Evolutionary conservation across 2,888 invertebrate genomes (phyloP).

Genomic region (Dysmachus trigonus): DNA sequence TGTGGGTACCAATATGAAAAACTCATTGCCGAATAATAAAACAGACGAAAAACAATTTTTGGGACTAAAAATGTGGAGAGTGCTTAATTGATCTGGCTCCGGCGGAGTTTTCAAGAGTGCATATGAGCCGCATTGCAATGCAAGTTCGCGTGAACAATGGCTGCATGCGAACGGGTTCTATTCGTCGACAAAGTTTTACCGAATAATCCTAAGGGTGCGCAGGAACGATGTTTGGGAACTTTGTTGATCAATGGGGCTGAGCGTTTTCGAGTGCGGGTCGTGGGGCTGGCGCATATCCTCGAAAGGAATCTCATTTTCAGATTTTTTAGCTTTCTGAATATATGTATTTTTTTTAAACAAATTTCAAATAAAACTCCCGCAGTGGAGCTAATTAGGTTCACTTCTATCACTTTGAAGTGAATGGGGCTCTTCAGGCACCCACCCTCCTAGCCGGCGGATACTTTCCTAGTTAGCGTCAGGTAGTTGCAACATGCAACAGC

Average conservation of each 20-base stretch:
- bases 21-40: neutral
- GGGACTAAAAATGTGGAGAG: neutral
- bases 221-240: neutral
- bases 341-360: neutral
- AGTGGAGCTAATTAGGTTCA: neutral
- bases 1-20: neutral
- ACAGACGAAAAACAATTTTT: neutral
- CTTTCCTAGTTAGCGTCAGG: neutral
- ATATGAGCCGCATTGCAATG: neutral
- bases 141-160: neutral
- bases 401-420: neutral
- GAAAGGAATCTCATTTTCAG: neutral
- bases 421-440: neutral
- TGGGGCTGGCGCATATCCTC: neutral
- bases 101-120: neutral
- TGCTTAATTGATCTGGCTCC: neutral
- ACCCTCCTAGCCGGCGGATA: neutral
- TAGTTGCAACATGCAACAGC: neutral
- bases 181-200: slow-evolving; percentile 14
- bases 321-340: neutral
- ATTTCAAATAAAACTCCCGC: neutral
- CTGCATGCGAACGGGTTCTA: neutral
- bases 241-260: neutral
- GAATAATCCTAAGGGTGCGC: neutral
- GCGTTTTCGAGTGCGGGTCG: neutral